Percentiles rank a stretch among this genome's conserved stretches.
Evolutionary conservation across 2,113 vertebrate genomes (phyloP).

Genomic region (Bufo gargarizans): DNA sequence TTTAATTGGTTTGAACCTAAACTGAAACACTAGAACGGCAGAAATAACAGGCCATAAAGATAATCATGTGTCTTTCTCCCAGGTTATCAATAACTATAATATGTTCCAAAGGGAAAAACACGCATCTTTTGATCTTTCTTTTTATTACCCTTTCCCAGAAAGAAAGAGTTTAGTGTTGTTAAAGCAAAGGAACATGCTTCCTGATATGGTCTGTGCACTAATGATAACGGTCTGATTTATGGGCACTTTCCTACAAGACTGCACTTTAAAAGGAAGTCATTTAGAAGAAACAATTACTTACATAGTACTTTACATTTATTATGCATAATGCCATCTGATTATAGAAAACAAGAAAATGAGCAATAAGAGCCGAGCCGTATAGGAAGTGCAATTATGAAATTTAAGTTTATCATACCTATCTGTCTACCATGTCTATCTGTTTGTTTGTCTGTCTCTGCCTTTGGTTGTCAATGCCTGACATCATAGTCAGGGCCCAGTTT

Average conservation of each 20-base stretch:
- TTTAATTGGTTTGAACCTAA: constrained; percentile 33
- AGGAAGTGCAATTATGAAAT: constrained; percentile 20
- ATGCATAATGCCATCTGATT: constrained; percentile 32
- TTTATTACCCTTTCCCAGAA: constrained; percentile 47
- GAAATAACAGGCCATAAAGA: constrained; percentile 30
- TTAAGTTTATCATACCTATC: background rate
- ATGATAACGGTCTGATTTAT: constrained; percentile 46
- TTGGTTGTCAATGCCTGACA: no score
- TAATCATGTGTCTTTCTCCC: constrained; percentile 16
- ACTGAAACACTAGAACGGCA: constrained; percentile 1
- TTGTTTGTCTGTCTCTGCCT: no score
- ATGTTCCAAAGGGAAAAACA: constrained; percentile 44
- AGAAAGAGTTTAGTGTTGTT: constrained; percentile 9
- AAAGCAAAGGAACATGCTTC: constrained; percentile 11
- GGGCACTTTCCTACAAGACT: constrained; percentile 38
- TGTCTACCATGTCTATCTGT: background rate
- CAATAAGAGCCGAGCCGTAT: background rate
- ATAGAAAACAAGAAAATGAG: constrained; percentile 28
- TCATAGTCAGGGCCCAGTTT: no score
- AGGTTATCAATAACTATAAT: constrained; percentile 47
- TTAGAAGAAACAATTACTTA: constrained; percentile 51
- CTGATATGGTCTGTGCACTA: constrained; percentile 23
- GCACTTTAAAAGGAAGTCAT: constrained; percentile 51
- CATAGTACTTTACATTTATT: constrained; percentile 45
- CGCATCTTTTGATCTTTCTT: constrained; percentile 20